These are phyloP conservation scores for Montipora capricornis DNA, from an alignment of 64 coral and sea anemone genomes.

Conservation along the genomic window DNA sequence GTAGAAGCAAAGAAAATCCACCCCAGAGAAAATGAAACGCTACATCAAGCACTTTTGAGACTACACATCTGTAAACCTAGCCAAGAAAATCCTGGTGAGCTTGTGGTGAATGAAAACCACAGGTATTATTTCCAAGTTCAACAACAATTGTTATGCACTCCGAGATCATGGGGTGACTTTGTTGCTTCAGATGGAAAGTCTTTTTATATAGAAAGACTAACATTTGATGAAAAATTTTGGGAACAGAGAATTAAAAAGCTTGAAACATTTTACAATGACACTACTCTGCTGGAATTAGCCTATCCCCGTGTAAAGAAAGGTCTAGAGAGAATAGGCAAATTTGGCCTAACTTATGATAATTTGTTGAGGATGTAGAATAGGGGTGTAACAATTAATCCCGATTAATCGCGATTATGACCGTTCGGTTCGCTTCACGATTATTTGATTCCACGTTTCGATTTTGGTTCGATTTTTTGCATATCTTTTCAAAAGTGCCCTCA, in stretches of 20 bases:
- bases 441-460: too few species aligned
- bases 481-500: too few species aligned
- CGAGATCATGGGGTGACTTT: conserved; percentile 72
- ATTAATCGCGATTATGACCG: too few species aligned
- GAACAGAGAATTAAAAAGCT: conserved; percentile 3
- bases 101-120: conserved; percentile 66
- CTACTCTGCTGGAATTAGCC: conserved; percentile 38
- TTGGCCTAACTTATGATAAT: conserved; percentile 53
- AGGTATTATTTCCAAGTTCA: conserved; percentile 71
- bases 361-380: conserved; percentile 24
- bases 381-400: too few species aligned
- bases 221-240: conserved; percentile 46
- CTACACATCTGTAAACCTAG: conserved; percentile 40
- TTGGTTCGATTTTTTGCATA: too few species aligned
- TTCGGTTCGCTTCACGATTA: too few species aligned
- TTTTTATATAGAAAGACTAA: conserved; percentile 43
- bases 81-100: conserved; percentile 34
- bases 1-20: conserved; percentile 66
- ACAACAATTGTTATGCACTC: conserved; percentile 60
- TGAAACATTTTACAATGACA: conserved; percentile 56
- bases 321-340: conserved; percentile 64
- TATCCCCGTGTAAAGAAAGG: conserved; percentile 64
- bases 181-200: conserved; percentile 61
- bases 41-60: conserved; percentile 67
- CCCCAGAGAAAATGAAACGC: conserved; percentile 67